These are phyloP conservation scores for Andrena minutula DNA, from an alignment of 2,888 invertebrate species.

Conservation along the genomic window DNA sequence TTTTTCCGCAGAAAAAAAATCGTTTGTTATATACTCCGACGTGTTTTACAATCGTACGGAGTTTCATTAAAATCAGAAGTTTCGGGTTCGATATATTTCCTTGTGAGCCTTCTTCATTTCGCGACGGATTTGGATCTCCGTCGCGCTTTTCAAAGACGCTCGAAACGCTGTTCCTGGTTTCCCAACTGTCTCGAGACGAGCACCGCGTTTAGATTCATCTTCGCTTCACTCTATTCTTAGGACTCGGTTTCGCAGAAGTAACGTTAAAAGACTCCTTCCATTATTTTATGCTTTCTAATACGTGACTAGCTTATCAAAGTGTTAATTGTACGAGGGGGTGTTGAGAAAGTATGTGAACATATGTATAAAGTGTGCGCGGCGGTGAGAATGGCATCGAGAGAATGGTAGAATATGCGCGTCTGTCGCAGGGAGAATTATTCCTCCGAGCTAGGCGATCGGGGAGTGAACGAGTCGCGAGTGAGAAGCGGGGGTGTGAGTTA, in stretches of 20 bases:
- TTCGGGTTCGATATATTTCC: too few species aligned
- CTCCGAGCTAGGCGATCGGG: constrained; percentile 32
- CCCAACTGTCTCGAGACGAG: too few species aligned
- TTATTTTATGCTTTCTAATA: constrained; percentile 58
- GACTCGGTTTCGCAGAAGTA: constrained; percentile 12
- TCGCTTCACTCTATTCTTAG: too few species aligned
- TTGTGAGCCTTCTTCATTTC: not conserved
- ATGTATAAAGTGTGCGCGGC: constrained; percentile 42
- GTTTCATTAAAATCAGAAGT: too few species aligned
- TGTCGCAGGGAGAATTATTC: constrained; percentile 39
- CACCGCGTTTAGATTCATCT: not conserved
- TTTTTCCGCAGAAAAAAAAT: too few species aligned
- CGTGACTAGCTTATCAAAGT: constrained; percentile 31
- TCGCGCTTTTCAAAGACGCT: not conserved
- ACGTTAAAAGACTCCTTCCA: constrained; percentile 39
- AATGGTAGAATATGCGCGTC: not conserved
- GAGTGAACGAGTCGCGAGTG: constrained; percentile 29
- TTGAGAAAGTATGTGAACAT: constrained; percentile 45
- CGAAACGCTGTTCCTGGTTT: constrained; percentile 30
- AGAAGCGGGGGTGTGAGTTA: constrained; percentile 20
- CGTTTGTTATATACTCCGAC: too few species aligned
- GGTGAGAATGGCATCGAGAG: constrained; percentile 4
- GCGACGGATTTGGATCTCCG: not conserved
- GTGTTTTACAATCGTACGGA: too few species aligned
- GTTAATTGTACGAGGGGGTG: constrained; percentile 37